A percentile compares a stretch with the other conserved stretches of the same genome.
These are phyloP conservation scores for Lepus europaeus DNA, from an alignment of 2,113 vertebrate species.

Conservation along the genomic window DNA sequence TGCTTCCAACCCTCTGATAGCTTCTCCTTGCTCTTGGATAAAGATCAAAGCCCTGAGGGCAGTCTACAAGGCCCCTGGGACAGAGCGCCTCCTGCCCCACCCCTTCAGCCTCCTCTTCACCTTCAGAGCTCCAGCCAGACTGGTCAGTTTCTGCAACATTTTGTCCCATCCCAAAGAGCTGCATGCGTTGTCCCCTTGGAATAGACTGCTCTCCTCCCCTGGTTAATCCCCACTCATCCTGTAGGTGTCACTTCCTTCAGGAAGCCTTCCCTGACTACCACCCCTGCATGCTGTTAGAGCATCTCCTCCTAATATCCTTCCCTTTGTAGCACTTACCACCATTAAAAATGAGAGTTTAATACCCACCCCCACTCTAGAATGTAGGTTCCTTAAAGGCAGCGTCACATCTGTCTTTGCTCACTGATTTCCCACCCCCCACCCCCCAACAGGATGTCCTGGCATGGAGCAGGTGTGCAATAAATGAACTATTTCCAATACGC, in stretches of 20 bases:
- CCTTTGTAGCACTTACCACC: background rate
- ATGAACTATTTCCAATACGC: background rate
- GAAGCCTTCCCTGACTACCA: slow-evolving; percentile 18
- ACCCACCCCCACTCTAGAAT: background rate
- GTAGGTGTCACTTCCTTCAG: background rate
- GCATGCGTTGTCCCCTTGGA: background rate
- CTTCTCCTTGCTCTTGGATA: slow-evolving; percentile 34
- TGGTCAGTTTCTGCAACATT: background rate
- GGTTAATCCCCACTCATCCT: background rate
- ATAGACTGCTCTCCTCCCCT: background rate
- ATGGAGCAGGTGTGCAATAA: background rate
- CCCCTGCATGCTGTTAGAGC: background rate
- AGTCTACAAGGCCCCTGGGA: background rate
- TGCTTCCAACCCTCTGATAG: background rate
- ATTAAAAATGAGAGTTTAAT: background rate
- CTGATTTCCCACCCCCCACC: background rate
- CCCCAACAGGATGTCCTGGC: background rate
- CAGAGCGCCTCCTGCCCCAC: background rate
- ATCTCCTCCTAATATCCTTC: background rate
- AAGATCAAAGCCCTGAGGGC: background rate
- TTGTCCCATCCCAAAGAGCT: background rate
- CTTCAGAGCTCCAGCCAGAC: background rate
- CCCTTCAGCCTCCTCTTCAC: background rate
- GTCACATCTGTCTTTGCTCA: background rate
- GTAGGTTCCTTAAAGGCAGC: background rate